Base-by-base conservation (phyloP, 1,140 invertebrate genomes). In the Pseudomyrmex pallidus region DNA sequence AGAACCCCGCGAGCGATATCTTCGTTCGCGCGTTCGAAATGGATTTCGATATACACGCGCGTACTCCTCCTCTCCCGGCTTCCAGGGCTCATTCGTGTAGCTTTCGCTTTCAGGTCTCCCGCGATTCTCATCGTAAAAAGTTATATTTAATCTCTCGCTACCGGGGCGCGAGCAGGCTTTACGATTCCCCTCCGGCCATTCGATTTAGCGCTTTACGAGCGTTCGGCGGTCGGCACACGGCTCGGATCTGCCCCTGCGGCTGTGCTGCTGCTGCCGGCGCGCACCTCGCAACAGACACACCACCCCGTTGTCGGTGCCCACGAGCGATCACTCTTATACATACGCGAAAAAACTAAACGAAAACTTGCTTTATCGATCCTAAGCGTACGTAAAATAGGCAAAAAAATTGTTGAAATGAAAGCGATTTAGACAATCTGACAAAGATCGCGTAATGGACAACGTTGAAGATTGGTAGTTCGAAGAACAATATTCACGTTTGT, bases 81-180 rank as follows among this genome's bases (percentile, higher is more conserved):
- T 35, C 35, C 7, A 35, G 7, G 35, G 35, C 4, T 35, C 35
- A 7, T 7, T 7, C 35, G 35, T 35, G 20, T 25, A 15, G 22
- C 56, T 72, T 61, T 59, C 52, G 74, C 74, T 76, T 67, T 80
- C 54, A 59, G 76, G 56, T 48, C 76, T 80, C 66, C 66, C 66
- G 66, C 66, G 12, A 66, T 59, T 80, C 66, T 59, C 76, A 72
- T 80, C 76, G 66, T 80, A 80, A 80, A 78, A 59, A 80, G 76
- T 72, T 80, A 80, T 72, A 80, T 72, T 80, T 80, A 80, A 80
- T 80, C 76, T 59, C 20, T 17, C 44, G 76, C 76, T 80, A 80
- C 76, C 76, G 76, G 52, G 15, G 35, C 63, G 63, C 63, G 52
- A 59, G 35, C 5, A 35, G 44, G 66, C 12, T 80, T 80, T 72